Conservation (phyloP, 2,113 vertebrate species). For the Cyphomyrus plagiostoma region DNA sequence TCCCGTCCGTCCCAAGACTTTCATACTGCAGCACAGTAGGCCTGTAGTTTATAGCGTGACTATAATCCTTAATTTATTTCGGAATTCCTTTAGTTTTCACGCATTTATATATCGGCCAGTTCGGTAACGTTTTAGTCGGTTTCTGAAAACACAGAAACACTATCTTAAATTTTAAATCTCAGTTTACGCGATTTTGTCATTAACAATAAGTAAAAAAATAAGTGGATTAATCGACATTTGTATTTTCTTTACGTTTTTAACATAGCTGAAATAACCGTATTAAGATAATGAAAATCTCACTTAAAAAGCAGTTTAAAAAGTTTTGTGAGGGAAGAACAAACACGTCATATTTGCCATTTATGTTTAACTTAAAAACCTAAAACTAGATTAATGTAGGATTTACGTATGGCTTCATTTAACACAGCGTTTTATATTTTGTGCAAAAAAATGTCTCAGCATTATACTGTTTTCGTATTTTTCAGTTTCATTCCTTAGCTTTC, state of each 20-base stretch:
- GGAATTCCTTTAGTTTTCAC: not conserved
- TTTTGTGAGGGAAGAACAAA: not conserved
- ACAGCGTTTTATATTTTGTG: not conserved
- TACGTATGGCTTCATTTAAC: not conserved
- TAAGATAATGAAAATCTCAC: not conserved
- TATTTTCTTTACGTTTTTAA: not conserved
- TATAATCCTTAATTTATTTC: not conserved
- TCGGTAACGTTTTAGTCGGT: not conserved
- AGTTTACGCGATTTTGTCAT: not conserved
- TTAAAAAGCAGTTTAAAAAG: not conserved
- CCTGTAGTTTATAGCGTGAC: not conserved
- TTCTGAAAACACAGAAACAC: not conserved
- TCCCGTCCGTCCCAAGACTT: not conserved
- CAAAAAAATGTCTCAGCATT: not conserved
- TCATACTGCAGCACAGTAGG: constrained; percentile 19
- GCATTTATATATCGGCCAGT: not conserved
- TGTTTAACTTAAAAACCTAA: not conserved
- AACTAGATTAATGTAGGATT: not conserved
- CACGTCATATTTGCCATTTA: not conserved
- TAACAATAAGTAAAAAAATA: not conserved
- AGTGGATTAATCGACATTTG: not conserved
- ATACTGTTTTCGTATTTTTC: not conserved
- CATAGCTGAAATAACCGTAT: not conserved
- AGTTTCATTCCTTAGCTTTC: not conserved
- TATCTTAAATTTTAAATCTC: not conserved